These are phyloP conservation scores for Hippocampus comes DNA, from an alignment of 2,113 vertebrate species.

Conservation along the genomic window DNA sequence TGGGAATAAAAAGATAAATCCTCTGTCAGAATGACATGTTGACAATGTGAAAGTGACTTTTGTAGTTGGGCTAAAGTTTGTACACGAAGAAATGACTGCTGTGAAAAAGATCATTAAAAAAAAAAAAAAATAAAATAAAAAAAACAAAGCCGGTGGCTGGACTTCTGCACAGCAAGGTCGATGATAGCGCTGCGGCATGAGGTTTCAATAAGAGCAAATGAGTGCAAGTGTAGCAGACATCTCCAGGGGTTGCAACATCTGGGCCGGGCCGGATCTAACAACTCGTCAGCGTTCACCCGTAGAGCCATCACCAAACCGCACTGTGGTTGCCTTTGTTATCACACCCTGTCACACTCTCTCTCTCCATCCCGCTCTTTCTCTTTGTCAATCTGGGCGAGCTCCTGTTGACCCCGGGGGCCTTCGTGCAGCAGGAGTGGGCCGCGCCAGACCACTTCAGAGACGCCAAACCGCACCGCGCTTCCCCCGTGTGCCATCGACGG, in stretches of 20 bases:
- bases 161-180: neutral
- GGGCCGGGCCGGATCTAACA: slow-evolving; percentile 47
- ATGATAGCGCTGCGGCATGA: neutral
- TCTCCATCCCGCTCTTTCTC: slow-evolving; percentile 45
- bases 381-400: slow-evolving; percentile 58
- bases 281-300: slow-evolving; percentile 52
- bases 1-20: neutral
- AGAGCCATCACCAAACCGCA: slow-evolving; percentile 51
- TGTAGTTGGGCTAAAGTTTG: no score
- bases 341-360: slow-evolving; percentile 44
- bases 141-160: neutral
- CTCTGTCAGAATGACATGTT: no score
- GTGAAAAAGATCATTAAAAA: slow-evolving; percentile 1
- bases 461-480: slow-evolving; percentile 48
- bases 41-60: no score
- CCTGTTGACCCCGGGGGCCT: slow-evolving; percentile 55
- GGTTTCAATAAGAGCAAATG: slow-evolving; percentile 11
- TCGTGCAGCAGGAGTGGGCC: slow-evolving; percentile 46
- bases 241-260: slow-evolving; percentile 40
- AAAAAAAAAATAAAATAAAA: no score
- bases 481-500: slow-evolving; percentile 34
- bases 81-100: neutral
- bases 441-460: slow-evolving; percentile 61
- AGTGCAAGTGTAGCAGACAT: slow-evolving; percentile 17
- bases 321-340: slow-evolving; percentile 60